phyloP scores from a whole-genome alignment of 2,888 invertebrate species.

The Chamaedrilus cognettii region DNA sequence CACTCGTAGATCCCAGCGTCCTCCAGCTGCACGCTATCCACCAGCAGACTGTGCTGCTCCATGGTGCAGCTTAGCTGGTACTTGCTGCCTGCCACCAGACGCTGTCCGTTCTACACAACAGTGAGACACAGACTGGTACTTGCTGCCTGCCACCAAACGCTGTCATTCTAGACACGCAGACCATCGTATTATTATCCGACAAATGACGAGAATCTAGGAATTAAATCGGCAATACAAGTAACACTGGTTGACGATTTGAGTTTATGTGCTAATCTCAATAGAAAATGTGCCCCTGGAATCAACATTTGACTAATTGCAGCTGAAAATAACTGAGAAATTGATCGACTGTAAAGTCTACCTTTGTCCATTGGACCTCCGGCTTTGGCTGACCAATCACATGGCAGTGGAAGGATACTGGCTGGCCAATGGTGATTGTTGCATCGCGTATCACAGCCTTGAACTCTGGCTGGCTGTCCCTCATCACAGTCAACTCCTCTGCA shows the following conservation, averaged over 20 bases:
- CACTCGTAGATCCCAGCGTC: constrained; percentile 71
- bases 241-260: no score
- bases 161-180: no score
- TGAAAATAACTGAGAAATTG: no score
- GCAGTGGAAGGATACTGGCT: constrained; percentile 64
- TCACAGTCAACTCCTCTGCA: background rate
- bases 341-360: constrained; percentile 58
- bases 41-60: constrained; percentile 82
- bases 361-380: constrained; percentile 87
- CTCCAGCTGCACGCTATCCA: constrained; percentile 80
- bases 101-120: constrained; percentile 74
- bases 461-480: constrained; percentile 45
- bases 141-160: no score
- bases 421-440: constrained; percentile 47
- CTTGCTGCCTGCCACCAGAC: constrained; percentile 47
- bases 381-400: constrained; percentile 86
- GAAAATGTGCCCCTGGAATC: no score
- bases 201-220: no score
- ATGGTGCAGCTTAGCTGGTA: constrained; percentile 69
- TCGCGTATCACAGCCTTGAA: constrained; percentile 53
- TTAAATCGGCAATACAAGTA: no score
- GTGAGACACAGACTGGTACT: no score
- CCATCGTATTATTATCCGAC: no score
- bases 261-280: no score
- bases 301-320: no score